These are phyloP conservation scores for Euwallacea fornicatus DNA, from an alignment of 1,140 invertebrate genomes.

Conservation along the genomic window DNA sequence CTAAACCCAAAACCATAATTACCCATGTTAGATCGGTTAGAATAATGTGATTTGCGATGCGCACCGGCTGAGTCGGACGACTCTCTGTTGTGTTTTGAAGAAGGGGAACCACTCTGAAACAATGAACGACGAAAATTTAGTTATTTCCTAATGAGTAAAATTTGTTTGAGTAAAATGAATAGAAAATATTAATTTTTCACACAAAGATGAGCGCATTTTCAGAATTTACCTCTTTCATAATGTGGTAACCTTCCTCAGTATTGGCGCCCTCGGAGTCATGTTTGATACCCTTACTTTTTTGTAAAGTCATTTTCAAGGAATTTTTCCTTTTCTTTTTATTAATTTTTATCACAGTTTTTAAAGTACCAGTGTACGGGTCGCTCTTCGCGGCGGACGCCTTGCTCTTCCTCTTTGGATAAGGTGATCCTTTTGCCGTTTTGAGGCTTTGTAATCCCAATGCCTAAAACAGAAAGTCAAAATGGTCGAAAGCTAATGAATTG, in stretches of 20 bases:
- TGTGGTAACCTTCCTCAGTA: constrained; percentile 70
- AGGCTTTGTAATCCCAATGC: constrained; percentile 66
- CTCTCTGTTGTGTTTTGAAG: constrained; percentile 48
- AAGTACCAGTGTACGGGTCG: constrained; percentile 68
- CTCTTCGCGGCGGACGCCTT: constrained; percentile 55
- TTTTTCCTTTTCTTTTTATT: constrained; percentile 66
- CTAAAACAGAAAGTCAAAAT: constrained; percentile 43
- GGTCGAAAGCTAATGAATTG: background rate
- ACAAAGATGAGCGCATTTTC: background rate
- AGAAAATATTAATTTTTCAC: constrained; percentile 15
- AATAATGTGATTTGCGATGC: constrained; percentile 67
- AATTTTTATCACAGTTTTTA: constrained; percentile 78
- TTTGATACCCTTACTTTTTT: constrained; percentile 63
- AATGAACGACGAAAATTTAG: constrained; percentile 5
- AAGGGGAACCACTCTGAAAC: constrained; percentile 45
- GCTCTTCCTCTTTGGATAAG: constrained; percentile 59
- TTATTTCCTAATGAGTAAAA: too few species aligned
- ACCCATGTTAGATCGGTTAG: constrained; percentile 66
- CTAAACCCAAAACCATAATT: constrained; percentile 53
- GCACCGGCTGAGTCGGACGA: constrained; percentile 60
- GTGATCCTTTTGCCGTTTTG: constrained; percentile 61
- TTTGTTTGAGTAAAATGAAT: background rate
- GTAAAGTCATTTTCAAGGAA: constrained; percentile 77
- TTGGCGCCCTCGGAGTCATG: constrained; percentile 55
- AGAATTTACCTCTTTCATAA: constrained; percentile 71